Evolutionary conservation across 1,140 invertebrate genomes (phyloP), one percentile per base, ranked within the genome.

Genomic region (Drosophila nigrodunni): DNA sequence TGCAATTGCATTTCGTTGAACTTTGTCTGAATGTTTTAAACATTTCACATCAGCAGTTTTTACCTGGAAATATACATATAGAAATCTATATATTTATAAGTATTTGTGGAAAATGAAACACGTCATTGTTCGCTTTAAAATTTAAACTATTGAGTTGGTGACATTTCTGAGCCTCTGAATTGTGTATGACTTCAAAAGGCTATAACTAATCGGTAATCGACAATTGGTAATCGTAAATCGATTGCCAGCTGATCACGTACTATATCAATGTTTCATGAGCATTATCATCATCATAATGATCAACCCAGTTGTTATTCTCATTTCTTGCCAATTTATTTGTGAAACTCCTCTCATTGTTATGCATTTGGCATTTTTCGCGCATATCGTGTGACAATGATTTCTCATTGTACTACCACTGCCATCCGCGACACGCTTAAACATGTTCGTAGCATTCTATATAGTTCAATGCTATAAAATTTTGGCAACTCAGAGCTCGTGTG

Each of bases 401-500:
- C 58, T 55, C 68, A 70, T 66, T 71, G 50, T 57, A 2, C 54
- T 15, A 34, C 18, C 13, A 30, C 25, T 30, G 6, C 18, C 4
- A 43, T 13, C 7, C 37, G 8, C 37, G 10, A 39, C 37, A 39
- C 10, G 37, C 7, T 15, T n/a, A 5, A 79, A 80, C 52, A 70
- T 52, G 30, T 52, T 50, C 18, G 21, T 21, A 59, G 41, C 41
- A 83, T 89, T 88, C 80, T 83, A 74, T 78, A 44, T 89, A 69
- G 83, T 89, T 89, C 83, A 88, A 75, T 89, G 83, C 54, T 78
- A 70, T 52, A 50, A 67, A 83, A 47, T 74, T 74, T 77, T 73
- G 69, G 68, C 68, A 76, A 61, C 61, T 50, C 62, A 55, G 15
- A 34, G 37, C 54, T 61, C 25, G 25, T 55, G 82, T 83, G 77